Conservation (phyloP, 2,888 invertebrate species). For the Hemithea aestivaria region DNA sequence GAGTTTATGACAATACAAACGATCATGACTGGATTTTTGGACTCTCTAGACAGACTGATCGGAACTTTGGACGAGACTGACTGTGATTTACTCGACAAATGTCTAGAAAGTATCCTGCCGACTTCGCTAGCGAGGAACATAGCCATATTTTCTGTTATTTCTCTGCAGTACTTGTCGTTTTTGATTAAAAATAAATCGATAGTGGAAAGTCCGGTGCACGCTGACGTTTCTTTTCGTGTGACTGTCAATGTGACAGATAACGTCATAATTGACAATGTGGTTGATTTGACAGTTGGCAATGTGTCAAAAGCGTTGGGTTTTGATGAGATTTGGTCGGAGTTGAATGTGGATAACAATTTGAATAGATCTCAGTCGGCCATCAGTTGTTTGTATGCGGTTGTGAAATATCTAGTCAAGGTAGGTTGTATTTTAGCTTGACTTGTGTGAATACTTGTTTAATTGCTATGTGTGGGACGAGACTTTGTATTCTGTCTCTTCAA, state of each 20-base stretch:
- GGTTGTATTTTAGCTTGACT: conserved; percentile 23
- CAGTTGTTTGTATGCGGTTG: conserved; percentile 67
- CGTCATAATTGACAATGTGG: conserved; percentile 61
- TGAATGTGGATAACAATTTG: conserved; percentile 61
- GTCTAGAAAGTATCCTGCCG: conserved; percentile 59
- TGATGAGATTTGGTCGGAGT: conserved; percentile 62
- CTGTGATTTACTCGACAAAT: conserved; percentile 67
- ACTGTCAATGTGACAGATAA: conserved; percentile 49
- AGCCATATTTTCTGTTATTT: conserved; percentile 64
- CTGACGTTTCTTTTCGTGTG: conserved; percentile 64
- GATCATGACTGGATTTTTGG: conserved; percentile 54
- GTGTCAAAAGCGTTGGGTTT: conserved; percentile 61
- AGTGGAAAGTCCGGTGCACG: conserved; percentile 62
- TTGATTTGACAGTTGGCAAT: conserved; percentile 55
- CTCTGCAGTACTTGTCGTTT: conserved; percentile 70
- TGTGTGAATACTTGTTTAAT: too few species aligned
- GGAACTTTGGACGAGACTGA: conserved; percentile 56
- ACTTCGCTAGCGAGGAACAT: conserved; percentile 53
- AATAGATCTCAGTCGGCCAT: conserved; percentile 70
- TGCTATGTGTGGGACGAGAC: too few species aligned
- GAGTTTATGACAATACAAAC: conserved; percentile 64
- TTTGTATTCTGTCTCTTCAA: too few species aligned
- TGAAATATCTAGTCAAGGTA: conserved; percentile 72
- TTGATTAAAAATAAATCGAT: conserved; percentile 71
- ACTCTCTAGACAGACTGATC: conserved; percentile 48